Conservation (phyloP, 2,797 vertebrate species). For the Caiman crocodilus region DNA sequence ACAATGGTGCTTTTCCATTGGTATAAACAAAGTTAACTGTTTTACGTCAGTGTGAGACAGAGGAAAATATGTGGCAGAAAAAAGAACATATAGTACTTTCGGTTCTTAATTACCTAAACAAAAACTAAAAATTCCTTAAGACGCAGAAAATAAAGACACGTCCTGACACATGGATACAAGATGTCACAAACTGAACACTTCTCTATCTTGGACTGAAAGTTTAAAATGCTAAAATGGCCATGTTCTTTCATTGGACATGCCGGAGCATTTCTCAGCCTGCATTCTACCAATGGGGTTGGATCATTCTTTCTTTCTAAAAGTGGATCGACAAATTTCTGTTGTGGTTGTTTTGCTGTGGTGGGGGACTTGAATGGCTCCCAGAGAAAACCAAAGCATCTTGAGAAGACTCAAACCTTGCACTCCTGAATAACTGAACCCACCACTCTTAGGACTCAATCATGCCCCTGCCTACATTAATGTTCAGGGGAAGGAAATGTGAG, state of each 20-base stretch:
- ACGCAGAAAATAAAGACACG: background rate
- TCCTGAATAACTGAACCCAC: background rate
- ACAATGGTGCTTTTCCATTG: background rate
- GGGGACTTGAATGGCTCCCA: background rate
- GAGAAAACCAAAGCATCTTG: background rate
- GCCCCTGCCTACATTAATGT: background rate
- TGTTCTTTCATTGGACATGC: background rate
- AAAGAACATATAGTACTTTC: too few relatives aligned
- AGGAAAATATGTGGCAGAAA: background rate
- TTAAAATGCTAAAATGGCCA: background rate
- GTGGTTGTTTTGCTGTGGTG: background rate
- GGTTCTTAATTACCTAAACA: background rate
- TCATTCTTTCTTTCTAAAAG: background rate
- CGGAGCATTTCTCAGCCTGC: background rate
- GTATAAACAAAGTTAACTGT: background rate
- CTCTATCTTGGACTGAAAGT: background rate
- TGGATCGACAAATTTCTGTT: fast-evolving
- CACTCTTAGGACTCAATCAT: background rate
- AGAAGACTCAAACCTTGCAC: background rate
- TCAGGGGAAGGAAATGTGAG: background rate
- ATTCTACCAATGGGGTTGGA: background rate
- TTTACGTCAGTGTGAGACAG: background rate
- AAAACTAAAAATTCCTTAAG: background rate
- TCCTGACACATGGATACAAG: fast-evolving
- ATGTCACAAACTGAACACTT: fast-evolving